Base-by-base conservation (phyloP, 1,140 invertebrate genomes). In the Pseudomyrmex cubaensis region DNA sequence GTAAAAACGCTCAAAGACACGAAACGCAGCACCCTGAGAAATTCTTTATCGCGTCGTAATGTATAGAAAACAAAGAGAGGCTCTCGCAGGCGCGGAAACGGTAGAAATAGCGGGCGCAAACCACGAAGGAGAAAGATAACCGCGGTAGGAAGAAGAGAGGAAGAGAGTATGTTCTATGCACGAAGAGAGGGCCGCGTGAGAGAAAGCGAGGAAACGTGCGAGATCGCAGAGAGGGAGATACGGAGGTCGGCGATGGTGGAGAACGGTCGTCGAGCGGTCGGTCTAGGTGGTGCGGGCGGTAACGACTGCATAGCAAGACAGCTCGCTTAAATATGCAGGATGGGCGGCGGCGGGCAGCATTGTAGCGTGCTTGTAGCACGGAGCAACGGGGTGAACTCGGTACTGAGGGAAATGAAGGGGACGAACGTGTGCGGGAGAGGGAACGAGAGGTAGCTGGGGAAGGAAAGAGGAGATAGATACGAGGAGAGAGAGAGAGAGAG, bases 321-420 rank as follows among this genome's bases (percentile, higher is more conserved):
- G 92, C 90, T 91, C 91, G 92, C 92, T 94, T 93, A 94, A 94
- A 94, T 94, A 94, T 94, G 93, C 93, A 94, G 92, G 90, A 94
- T 94, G 93, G 93, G 93, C 93, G 93, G 92, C 92, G 93, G 92
- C 90, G 87, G 75, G 82, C 90, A 86, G 92, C 90, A 93, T 93
- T 92, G 93, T 93, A 93, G 93, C 91, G 90, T 93, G 89, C 90
- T 93, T 91, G 93, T 92, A 92, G 90, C 90, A 87, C 88, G 86
- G 89, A 91, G 90, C 90, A 92, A 93, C 75, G 91, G 91, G 92
- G 91, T 92, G 90, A 93, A 93, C 89, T 91, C 89, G 84, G 86
- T 87, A 91, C 89, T 89, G 92, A 92, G 90, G 91, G 88, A 92
- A 92, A 92, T 85, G 86, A 92, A 90, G 90, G 91, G 89, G 87